phyloP scores from a whole-genome alignment of 2,888 invertebrate genomes.

The Clusia tigrina region DNA sequence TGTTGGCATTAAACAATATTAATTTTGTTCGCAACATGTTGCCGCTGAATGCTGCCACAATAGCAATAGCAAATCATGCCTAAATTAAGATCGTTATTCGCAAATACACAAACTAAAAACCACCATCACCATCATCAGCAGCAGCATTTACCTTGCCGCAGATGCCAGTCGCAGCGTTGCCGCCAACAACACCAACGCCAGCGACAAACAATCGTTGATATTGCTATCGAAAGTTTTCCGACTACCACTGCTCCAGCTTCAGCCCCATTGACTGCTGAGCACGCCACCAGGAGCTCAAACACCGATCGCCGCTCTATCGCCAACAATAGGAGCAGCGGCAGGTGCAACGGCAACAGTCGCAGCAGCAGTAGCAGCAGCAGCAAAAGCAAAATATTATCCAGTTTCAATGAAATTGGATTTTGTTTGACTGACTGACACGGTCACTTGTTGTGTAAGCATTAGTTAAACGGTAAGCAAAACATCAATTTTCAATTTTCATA shows the following conservation, averaged over 20 bases:
- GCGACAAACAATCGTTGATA: not conserved
- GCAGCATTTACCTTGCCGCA: not conserved
- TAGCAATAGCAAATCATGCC: not conserved
- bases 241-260: not conserved
- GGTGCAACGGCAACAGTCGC: not conserved
- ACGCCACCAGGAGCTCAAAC: not conserved
- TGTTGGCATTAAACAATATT: not conserved
- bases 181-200: not conserved
- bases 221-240: not conserved
- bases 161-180: not conserved
- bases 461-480: not conserved
- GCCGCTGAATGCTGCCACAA: not conserved
- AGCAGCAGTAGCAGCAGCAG: not conserved
- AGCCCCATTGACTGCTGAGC: not conserved
- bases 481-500: not conserved
- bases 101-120: not conserved
- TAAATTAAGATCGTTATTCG: not conserved
- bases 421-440: constrained; percentile 1
- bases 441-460: constrained; percentile 1
- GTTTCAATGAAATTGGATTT: constrained; percentile 6
- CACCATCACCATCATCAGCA: not conserved
- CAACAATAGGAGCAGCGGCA: not conserved
- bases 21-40: not conserved
- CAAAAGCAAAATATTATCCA: not conserved
- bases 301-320: not conserved